Percentiles rank a stretch among this genome's conserved stretches.
phyloP scores from a whole-genome alignment of 2,888 invertebrate genomes.

The Mesoligia furuncula region DNA sequence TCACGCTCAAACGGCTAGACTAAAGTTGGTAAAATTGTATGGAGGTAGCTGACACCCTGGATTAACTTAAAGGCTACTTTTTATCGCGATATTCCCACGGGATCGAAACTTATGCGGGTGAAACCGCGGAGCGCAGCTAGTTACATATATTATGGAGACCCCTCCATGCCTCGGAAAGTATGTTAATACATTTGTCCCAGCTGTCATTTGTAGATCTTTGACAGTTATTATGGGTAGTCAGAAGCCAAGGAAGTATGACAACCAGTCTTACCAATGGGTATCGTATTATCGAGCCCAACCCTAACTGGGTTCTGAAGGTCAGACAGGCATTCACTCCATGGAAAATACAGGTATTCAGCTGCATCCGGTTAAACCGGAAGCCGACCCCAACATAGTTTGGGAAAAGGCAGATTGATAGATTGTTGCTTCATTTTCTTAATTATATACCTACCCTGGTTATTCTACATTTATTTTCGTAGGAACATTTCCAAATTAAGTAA shows the following conservation, averaged over 20 bases:
- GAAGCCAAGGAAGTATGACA: background rate
- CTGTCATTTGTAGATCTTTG: background rate
- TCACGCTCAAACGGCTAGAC: too few relatives aligned
- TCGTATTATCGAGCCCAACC: background rate
- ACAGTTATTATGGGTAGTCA: background rate
- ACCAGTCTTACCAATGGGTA: background rate
- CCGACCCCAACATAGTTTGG: background rate
- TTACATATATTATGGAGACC: background rate
- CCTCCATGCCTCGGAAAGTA: background rate
- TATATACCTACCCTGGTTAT: background rate
- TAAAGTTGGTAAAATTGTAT: too few relatives aligned
- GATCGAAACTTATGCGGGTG: too few relatives aligned
- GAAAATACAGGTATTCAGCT: background rate
- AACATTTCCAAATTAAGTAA: background rate
- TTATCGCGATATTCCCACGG: too few relatives aligned
- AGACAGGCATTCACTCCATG: background rate
- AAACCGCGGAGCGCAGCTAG: too few relatives aligned
- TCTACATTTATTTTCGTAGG: too few relatives aligned
- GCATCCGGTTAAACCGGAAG: background rate
- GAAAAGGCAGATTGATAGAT: background rate
- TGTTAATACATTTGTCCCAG: background rate
- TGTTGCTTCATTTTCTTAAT: background rate
- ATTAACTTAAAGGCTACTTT: too few relatives aligned
- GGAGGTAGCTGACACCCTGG: too few relatives aligned
- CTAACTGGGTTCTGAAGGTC: too few relatives aligned